These are phyloP conservation scores for Ecdyonurus torrentis DNA, from an alignment of 2,888 invertebrate genomes.

Conservation along the genomic window DNA sequence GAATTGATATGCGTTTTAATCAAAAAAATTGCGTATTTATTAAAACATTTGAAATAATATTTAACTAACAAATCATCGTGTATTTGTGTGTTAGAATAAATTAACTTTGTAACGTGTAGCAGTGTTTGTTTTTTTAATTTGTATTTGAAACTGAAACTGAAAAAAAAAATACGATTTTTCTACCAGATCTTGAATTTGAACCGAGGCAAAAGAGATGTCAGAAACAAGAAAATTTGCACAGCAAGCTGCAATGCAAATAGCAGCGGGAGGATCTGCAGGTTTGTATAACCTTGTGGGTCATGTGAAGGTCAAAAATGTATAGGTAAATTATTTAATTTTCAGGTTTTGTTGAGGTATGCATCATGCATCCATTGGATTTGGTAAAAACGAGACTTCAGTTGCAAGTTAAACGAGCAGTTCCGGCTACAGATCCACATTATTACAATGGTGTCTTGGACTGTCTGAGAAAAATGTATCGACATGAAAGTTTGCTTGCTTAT, in stretches of 20 bases:
- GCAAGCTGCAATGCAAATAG: conserved; percentile 64
- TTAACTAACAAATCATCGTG: too few relatives aligned
- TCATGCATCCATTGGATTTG: conserved; percentile 91
- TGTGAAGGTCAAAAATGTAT: too few relatives aligned
- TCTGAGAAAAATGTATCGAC: conserved; percentile 69
- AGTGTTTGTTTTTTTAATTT: too few relatives aligned
- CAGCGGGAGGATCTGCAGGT: conserved; percentile 80
- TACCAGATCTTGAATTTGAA: too few relatives aligned
- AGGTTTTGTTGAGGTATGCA: conserved; percentile 83
- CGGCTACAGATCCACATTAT: conserved; percentile 24
- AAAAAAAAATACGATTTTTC: too few relatives aligned
- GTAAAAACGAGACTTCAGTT: conserved; percentile 81
- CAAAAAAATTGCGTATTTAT: too few relatives aligned
- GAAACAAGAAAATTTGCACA: conserved; percentile 18
- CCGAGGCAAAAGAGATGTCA: conserved; percentile 2
- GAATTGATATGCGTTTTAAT: too few relatives aligned
- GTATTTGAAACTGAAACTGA: too few relatives aligned
- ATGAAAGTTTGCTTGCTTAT: conserved; percentile 69
- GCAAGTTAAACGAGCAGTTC: conserved; percentile 32
- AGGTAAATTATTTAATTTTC: conserved; percentile 9
- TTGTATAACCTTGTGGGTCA: too few relatives aligned
- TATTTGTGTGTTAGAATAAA: too few relatives aligned
- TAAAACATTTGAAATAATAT: too few relatives aligned
- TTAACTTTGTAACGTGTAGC: too few relatives aligned
- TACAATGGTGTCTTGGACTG: conserved; percentile 75